Percentiles rank a stretch among this genome's conserved stretches.
phyloP scores from a whole-genome alignment of 2,888 invertebrate genomes.

The Aporophyla nigra region DNA sequence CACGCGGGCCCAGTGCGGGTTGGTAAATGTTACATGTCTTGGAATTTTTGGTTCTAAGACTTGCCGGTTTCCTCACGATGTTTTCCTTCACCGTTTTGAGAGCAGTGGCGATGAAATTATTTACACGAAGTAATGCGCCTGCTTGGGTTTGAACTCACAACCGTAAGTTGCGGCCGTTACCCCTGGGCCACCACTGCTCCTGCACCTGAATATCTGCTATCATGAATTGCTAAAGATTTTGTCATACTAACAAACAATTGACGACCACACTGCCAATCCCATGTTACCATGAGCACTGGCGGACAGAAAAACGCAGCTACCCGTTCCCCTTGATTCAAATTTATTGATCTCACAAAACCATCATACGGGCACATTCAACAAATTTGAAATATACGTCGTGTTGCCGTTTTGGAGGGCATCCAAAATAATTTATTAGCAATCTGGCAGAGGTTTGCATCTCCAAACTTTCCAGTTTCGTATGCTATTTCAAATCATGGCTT shows the following conservation, averaged over 20 bases:
- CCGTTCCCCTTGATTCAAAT: slow-evolving; percentile 16
- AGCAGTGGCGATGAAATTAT: too few species aligned
- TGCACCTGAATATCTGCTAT: too few species aligned
- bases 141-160: too few species aligned
- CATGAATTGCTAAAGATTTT: too few species aligned
- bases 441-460: slow-evolving; percentile 47
- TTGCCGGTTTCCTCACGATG: too few species aligned
- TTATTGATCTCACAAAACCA: slow-evolving; percentile 30
- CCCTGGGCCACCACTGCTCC: too few species aligned
- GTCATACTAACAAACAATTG: neutral
- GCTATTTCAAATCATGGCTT: slow-evolving; percentile 44
- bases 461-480: slow-evolving; percentile 48
- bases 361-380: slow-evolving; percentile 26
- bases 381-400: slow-evolving; percentile 48
- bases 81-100: too few species aligned
- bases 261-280: neutral
- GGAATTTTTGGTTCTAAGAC: too few species aligned
- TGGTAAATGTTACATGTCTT: too few species aligned
- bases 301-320: neutral
- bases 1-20: too few species aligned
- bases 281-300: neutral
- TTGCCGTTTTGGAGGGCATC: slow-evolving; percentile 54
- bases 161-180: too few species aligned
- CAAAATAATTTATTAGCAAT: slow-evolving; percentile 64
- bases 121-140: too few species aligned